Evolutionary conservation across 30 jellyfish, hydroid and myxozoan species (phyloP).

Genomic region (Rhopilema esculentum): DNA sequence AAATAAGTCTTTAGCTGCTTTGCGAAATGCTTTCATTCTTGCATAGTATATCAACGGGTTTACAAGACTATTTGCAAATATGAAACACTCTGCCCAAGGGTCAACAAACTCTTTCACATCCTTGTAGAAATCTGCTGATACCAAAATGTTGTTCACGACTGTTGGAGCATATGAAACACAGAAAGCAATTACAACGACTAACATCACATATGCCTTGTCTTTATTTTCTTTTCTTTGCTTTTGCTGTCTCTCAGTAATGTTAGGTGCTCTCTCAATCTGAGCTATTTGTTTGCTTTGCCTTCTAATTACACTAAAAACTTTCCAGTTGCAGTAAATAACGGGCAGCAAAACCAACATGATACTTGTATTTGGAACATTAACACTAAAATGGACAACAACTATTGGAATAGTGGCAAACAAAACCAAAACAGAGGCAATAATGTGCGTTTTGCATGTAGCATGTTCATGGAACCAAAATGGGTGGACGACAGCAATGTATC

Average conservation of each 20-base stretch:
- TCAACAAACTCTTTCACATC: not conserved
- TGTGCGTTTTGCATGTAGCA: conserved; percentile 29
- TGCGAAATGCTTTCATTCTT: not conserved
- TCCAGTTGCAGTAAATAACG: not conserved
- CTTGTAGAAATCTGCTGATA: not conserved
- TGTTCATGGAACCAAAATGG: conserved; percentile 25
- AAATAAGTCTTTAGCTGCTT: conserved; percentile 10
- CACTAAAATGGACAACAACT: not conserved
- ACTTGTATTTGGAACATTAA: not conserved
- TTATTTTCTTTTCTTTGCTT: not conserved
- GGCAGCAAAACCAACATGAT: not conserved
- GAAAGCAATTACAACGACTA: not conserved
- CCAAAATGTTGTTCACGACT: not conserved
- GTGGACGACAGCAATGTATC: not conserved
- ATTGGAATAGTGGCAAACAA: not conserved
- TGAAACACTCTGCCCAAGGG: not conserved
- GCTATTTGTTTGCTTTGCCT: not conserved
- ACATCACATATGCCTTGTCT: not conserved
- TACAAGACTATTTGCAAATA: conserved; percentile 1
- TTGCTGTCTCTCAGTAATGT: not conserved
- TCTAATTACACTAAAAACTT: not conserved
- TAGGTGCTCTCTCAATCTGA: not conserved
- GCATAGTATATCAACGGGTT: conserved; percentile 26
- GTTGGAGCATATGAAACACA: not conserved
- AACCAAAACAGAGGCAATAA: not conserved